phyloP scores from a whole-genome alignment of 2,113 vertebrate genomes.

The Channa maculata region DNA sequence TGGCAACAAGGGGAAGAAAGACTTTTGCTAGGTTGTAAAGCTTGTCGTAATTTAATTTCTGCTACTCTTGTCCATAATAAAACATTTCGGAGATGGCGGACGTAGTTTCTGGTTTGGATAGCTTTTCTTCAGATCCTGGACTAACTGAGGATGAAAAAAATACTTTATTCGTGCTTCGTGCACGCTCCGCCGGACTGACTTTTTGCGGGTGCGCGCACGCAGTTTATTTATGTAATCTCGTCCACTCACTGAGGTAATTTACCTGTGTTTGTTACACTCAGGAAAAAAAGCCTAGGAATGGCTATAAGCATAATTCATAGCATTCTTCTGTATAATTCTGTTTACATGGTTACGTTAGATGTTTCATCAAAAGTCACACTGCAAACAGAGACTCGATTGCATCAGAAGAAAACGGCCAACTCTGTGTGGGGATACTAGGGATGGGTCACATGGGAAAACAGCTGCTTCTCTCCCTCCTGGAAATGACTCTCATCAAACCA shows the following conservation, averaged over 20 bases:
- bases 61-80: not conserved
- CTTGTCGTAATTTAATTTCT: too few species aligned
- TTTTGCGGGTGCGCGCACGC: conserved; percentile 81
- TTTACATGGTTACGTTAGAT: not conserved
- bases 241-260: conserved; percentile 75
- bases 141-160: conserved; percentile 63
- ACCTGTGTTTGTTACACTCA: not conserved
- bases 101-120: conserved; percentile 57
- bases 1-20: conserved; percentile 19
- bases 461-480: conserved; percentile 69
- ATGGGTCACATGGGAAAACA: conserved; percentile 83
- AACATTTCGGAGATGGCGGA: conserved; percentile 45
- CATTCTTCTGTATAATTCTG: too few species aligned
- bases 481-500: conserved; percentile 57
- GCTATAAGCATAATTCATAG: too few species aligned
- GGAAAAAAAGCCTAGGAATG: too few species aligned
- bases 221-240: conserved; percentile 79
- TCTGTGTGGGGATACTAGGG: conserved; percentile 83
- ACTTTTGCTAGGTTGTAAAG: not conserved
- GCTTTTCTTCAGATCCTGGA: conserved; percentile 75
- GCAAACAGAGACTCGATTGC: conserved; percentile 14
- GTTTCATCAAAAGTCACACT: not conserved
- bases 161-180: conserved; percentile 59
- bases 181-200: conserved; percentile 61
- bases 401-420: not conserved